A percentile compares a stretch with the other conserved stretches of the same genome.
phyloP scores from a whole-genome alignment of 2,113 vertebrate species.

The Aplodontia rufa region DNA sequence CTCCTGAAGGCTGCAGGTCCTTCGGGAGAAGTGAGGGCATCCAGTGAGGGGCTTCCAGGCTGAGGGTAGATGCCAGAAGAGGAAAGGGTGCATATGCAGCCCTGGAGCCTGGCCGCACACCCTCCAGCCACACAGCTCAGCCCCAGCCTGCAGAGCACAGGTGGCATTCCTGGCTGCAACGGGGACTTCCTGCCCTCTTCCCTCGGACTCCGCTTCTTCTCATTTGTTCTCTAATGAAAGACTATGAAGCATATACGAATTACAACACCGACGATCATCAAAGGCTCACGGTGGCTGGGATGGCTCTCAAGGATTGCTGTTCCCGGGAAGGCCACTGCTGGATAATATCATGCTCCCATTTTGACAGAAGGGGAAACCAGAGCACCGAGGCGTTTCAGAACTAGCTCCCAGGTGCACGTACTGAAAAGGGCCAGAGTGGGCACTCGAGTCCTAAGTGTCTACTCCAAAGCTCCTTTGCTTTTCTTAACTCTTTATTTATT shows the following conservation, averaged over 20 bases:
- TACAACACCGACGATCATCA: no score
- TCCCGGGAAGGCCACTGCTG: background rate
- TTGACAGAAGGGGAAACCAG: no score
- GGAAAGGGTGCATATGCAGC: background rate
- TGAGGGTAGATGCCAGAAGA: no score
- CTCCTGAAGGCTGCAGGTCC: background rate
- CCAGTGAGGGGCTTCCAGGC: background rate
- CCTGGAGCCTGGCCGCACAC: fast-evolving
- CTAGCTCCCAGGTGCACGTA: no score
- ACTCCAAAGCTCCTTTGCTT: no score
- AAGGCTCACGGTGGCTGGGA: no score
- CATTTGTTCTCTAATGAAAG: background rate
- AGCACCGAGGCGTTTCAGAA: no score
- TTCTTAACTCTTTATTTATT: no score
- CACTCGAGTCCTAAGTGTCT: no score
- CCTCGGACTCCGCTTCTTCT: background rate
- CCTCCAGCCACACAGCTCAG: background rate
- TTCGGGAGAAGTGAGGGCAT: background rate
- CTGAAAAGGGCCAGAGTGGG: no score
- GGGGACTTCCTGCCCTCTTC: background rate
- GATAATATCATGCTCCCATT: background rate
- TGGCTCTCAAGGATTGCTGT: background rate
- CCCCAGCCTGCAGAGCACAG: background rate
- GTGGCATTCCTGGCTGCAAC: no score
- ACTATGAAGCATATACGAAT: background rate